Conservation (phyloP, 2,888 invertebrate genomes). For the Pharmacophagus antenor region DNA sequence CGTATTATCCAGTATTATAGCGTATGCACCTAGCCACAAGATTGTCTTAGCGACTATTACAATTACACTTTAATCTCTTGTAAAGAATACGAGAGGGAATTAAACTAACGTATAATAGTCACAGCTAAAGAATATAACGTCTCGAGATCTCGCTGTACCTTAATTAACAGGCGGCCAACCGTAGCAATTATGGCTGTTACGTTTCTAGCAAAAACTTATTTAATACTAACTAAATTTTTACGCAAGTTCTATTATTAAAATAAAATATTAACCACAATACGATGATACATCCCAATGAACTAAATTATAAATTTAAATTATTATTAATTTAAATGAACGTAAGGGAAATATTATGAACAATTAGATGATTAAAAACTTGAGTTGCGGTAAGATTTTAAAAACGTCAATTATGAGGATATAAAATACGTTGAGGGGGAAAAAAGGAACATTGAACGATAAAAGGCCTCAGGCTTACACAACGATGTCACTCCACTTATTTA, state of each 20-base stretch:
- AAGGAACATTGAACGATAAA: conserved; percentile 19
- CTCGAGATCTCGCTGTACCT: not conserved
- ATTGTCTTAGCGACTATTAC: not conserved
- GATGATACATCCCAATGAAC: no score
- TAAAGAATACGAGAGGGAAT: not conserved
- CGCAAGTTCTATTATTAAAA: not conserved
- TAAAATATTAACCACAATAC: not conserved
- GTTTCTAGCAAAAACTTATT: not conserved
- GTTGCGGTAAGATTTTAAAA: no score
- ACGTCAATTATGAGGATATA: not conserved
- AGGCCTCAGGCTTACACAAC: not conserved
- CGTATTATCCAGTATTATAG: not conserved
- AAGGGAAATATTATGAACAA: no score
- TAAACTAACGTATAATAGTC: no score
- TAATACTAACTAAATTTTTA: not conserved
- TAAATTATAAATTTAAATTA: no score
- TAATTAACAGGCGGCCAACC: not conserved
- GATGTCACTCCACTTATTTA: conserved; percentile 5
- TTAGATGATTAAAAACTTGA: no score
- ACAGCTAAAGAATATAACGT: not conserved
- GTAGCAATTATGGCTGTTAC: not conserved
- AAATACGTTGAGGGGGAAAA: not conserved
- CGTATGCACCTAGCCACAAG: not conserved
- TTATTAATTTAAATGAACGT: no score
- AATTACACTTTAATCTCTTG: not conserved